Percentiles rank a stretch among this genome's conserved stretches.
Evolutionary conservation across 2,797 vertebrate genomes (phyloP).

Genomic region (Paguma larvata): DNA sequence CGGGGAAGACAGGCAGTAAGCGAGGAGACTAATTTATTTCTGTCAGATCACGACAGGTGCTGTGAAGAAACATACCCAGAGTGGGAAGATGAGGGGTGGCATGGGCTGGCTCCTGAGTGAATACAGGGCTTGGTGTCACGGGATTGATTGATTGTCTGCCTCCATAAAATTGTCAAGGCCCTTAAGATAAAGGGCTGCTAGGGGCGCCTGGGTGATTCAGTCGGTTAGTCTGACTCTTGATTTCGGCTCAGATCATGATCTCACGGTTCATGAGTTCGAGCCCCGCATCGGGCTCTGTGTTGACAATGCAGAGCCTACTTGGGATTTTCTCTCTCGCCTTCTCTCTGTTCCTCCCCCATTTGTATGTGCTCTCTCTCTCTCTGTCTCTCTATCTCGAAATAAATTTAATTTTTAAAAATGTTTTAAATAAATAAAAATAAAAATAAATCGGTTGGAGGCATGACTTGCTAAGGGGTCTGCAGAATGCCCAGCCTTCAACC

Average conservation of each 20-base stretch:
- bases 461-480: neutral
- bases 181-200: neutral
- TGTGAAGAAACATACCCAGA: conserved; percentile 1
- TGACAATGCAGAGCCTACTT: too few relatives aligned
- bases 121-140: neutral
- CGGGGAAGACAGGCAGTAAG: neutral
- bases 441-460: neutral
- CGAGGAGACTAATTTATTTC: neutral
- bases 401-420: too few relatives aligned
- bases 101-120: neutral
- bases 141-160: neutral
- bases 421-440: too few relatives aligned
- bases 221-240: too few relatives aligned
- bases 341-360: too few relatives aligned
- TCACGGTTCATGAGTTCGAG: too few relatives aligned
- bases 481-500: neutral
- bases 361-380: too few relatives aligned
- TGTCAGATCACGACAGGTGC: neutral
- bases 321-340: too few relatives aligned
- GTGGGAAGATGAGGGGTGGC: neutral
- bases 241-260: too few relatives aligned
- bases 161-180: neutral
- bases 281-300: too few relatives aligned
- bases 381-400: too few relatives aligned
- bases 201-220: too few relatives aligned